Conservation (phyloP, 2,888 invertebrate species). For the Entomobrya proxima region DNA sequence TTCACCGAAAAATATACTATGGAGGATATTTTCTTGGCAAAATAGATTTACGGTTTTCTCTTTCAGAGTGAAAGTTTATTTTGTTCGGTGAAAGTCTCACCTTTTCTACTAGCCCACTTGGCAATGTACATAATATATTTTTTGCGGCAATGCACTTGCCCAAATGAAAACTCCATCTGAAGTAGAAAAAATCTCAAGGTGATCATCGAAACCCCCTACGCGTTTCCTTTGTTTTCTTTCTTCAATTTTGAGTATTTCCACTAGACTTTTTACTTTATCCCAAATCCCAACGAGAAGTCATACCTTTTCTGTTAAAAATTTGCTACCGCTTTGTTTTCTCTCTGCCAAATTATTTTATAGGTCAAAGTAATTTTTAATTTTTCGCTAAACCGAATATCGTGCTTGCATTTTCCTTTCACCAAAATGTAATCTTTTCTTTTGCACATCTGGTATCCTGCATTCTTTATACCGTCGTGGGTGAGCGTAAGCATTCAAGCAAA, state of each 20-base stretch:
- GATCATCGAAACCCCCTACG: neutral
- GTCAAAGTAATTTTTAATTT: conserved; percentile 23
- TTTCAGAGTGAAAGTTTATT: neutral
- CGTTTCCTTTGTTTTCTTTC: no score
- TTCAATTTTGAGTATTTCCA: no score
- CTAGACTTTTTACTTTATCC: neutral
- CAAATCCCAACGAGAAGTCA: neutral
- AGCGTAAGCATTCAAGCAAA: no score
- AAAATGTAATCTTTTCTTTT: neutral
- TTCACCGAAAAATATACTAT: neutral
- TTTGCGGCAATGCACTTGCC: neutral
- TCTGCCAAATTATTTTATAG: neutral
- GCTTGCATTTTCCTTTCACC: neutral
- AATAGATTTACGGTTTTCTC: neutral
- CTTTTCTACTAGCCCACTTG: neutral
- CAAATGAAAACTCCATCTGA: neutral
- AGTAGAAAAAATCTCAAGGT: neutral
- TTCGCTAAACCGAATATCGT: no score
- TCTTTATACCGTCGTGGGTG: no score
- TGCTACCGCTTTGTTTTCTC: neutral
- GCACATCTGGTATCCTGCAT: no score
- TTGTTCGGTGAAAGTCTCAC: neutral
- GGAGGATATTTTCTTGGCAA: neutral
- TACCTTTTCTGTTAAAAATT: neutral
- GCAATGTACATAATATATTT: neutral